These are phyloP conservation scores for Drosophila tristis DNA, from an alignment of 1,140 invertebrate species.

Conservation along the genomic window DNA sequence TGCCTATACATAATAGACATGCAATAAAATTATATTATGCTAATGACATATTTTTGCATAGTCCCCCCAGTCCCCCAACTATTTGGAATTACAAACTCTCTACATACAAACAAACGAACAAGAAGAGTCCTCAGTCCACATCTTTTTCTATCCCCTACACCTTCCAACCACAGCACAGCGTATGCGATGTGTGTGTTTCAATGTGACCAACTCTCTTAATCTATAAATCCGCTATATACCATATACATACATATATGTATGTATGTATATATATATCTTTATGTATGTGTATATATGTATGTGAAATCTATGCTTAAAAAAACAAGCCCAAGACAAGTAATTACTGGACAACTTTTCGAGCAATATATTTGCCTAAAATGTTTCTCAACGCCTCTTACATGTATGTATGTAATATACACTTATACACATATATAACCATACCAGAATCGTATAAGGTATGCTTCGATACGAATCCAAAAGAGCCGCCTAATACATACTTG, in stretches of 20 bases:
- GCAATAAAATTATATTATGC: constrained; percentile 27
- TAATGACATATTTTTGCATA: constrained; percentile 51
- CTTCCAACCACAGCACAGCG: constrained; percentile 7
- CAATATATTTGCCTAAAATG: constrained; percentile 77
- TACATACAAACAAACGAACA: constrained; percentile 2
- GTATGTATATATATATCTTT: constrained; percentile 11
- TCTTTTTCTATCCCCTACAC: constrained; percentile 32
- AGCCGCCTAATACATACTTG: too few relatives aligned
- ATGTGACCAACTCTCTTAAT: constrained; percentile 65
- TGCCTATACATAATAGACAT: constrained; percentile 17
- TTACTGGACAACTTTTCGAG: constrained; percentile 67
- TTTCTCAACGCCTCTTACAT: constrained; percentile 68
- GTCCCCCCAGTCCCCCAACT: constrained; percentile 11
- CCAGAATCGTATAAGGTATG: constrained; percentile 17
- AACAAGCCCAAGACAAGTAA: constrained; percentile 41
- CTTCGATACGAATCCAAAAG: constrained; percentile 1
- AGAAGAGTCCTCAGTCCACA: constrained; percentile 4
- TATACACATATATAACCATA: constrained; percentile 32
- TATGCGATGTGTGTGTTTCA: constrained; percentile 53
- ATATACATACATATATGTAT: background rate
- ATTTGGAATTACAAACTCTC: background rate
- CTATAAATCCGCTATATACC: constrained; percentile 31
- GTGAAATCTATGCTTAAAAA: background rate
- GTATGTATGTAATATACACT: constrained; percentile 23
- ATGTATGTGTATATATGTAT: too few relatives aligned